Evolutionary conservation across 2,888 invertebrate genomes (phyloP).

Genomic region (Standfussiana lucernea): DNA sequence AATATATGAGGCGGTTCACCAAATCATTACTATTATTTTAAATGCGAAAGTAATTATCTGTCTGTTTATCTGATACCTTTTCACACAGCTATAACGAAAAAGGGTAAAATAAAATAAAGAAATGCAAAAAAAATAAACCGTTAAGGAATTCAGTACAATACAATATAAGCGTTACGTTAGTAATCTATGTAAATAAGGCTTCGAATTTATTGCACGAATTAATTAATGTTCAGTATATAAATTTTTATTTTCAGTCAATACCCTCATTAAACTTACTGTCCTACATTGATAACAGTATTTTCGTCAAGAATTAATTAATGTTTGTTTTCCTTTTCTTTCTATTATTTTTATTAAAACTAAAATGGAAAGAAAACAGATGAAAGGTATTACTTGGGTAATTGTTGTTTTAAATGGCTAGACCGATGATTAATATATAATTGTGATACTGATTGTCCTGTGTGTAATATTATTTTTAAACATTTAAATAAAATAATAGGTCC

Average conservation of each 20-base stretch:
- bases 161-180: background rate
- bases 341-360: background rate
- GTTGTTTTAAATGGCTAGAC: background rate
- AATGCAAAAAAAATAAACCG: no score
- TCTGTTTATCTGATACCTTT: background rate
- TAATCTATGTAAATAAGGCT: slow-evolving; percentile 53
- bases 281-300: slow-evolving; percentile 52
- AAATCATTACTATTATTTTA: background rate
- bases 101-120: no score
- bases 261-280: slow-evolving; percentile 43
- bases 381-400: background rate
- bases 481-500: background rate
- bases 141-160: background rate
- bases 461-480: background rate
- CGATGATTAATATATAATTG: background rate
- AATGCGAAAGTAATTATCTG: background rate
- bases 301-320: slow-evolving; percentile 1
- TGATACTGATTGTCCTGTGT: background rate
- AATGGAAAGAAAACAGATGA: background rate
- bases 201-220: slow-evolving; percentile 29
- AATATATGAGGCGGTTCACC: slow-evolving; percentile 24
- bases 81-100: no score
- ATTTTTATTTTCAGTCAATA: slow-evolving; percentile 42
- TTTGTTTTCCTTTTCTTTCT: background rate
- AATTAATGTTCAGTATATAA: slow-evolving; percentile 38